Base-by-base conservation (phyloP, 2,888 invertebrate species). In the Temnothorax unifasciatus region DNA sequence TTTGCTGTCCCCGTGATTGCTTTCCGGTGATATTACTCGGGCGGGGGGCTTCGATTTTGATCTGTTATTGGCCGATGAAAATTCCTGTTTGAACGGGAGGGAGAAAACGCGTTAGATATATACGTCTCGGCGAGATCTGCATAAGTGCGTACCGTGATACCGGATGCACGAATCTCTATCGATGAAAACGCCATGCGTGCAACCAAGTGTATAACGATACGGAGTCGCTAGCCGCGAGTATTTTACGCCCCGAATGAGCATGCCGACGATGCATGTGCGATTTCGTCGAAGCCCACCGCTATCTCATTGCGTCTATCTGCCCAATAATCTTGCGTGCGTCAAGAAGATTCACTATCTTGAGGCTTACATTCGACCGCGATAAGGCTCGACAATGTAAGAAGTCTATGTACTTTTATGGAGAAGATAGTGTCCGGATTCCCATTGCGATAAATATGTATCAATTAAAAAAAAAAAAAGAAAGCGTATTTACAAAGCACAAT, bases 41-140 rank as follows among this genome's bases (percentile, higher is more conserved):
- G 93, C 92, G 25, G 94, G 94, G 25, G 95, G 94, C 92, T 95
- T 96, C 77, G 95, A 94, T 93, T 95, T 96, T 74, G 94, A 92
- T 88, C 96, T 96, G 92, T 96, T 96, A 92, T 95, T 96, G 38
- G 95, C 93, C 61, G 96, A 95, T 87, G 96, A 96, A 92, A 96
- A 96, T 93, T 97, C 97, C 97, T 97, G 88, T 47, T 84, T 86
- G 41, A n/a, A 87, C 21, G 84, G 66, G 69, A 83, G 29, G 15
- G 47, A 66, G 9, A 9, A 54, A 77, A 38, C 44, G 71, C 76
- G 11, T 75, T 63, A 61, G 81, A 71, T 69, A 71, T n/a, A n/a
- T 21, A 34, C 13, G 15, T 57, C n/a, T 75, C 44, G 47, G 44
- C 4, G 11, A 61, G 44, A 44, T 81, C 13, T 38, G 6, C 9